A percentile compares a stretch with the other conserved stretches of the same genome.
Evolutionary conservation across 2,888 invertebrate genomes (phyloP).

Genomic region (Hemaris fuciformis): DNA sequence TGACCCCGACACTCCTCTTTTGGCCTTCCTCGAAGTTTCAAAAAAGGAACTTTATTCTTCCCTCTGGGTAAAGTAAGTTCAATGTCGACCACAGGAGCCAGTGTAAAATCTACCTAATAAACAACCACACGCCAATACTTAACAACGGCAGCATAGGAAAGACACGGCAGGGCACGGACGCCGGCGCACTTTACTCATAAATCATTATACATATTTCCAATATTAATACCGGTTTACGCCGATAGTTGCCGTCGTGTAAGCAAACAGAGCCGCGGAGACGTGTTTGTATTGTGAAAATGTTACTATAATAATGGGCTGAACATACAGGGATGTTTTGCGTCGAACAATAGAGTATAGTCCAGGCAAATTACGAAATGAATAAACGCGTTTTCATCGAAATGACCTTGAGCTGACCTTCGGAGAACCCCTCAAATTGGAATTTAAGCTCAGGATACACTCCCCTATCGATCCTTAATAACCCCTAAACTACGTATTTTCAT

Average conservation of each 20-base stretch:
- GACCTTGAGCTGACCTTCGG: no score
- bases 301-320: slow-evolving; percentile 23
- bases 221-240: slow-evolving; percentile 39
- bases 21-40: no score
- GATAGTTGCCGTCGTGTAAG: slow-evolving; percentile 32
- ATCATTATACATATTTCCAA: slow-evolving; percentile 53
- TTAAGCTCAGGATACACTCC: no score
- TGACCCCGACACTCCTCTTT: no score
- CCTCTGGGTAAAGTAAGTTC: no score
- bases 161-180: neutral
- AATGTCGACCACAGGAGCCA: no score
- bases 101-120: neutral
- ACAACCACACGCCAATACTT: slow-evolving; percentile 17
- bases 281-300: slow-evolving; percentile 37
- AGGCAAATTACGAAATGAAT: no score
- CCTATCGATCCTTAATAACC: no score
- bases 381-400: no score
- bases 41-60: no score
- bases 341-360: neutral
- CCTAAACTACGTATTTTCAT: no score
- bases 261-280: slow-evolving; percentile 28
- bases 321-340: slow-evolving; percentile 18
- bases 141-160: neutral
- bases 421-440: no score
- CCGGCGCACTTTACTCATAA: slow-evolving; percentile 33